These are phyloP conservation scores for Perodicticus potto DNA, from an alignment of 2,797 vertebrate species.

Conservation along the genomic window DNA sequence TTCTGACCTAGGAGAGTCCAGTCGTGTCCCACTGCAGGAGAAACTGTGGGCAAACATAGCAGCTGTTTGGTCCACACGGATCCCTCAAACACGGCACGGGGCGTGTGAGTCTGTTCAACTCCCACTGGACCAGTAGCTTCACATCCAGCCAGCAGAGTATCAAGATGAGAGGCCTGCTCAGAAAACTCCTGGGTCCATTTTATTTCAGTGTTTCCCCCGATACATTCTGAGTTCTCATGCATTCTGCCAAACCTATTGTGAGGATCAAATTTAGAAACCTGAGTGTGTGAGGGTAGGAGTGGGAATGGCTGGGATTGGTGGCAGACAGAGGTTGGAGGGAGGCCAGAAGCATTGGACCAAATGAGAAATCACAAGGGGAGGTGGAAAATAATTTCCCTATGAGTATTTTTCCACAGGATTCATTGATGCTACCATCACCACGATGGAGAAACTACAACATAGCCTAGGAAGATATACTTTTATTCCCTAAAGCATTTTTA, in stretches of 20 bases:
- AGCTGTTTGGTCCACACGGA: slow-evolving; percentile 36
- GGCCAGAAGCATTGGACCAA: background rate
- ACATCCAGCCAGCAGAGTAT: background rate
- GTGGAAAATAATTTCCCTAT: background rate
- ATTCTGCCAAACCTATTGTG: background rate
- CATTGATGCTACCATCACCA: background rate
- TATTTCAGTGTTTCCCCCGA: background rate
- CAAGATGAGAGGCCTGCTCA: background rate
- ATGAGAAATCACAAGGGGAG: background rate
- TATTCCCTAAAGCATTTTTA: background rate
- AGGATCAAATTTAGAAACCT: background rate
- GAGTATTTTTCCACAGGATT: background rate
- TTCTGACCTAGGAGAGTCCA: slow-evolving; percentile 2
- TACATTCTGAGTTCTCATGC: background rate
- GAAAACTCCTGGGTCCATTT: background rate
- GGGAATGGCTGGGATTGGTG: background rate
- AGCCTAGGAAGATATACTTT: background rate
- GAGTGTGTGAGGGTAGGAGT: rapidly evolving
- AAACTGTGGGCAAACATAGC: slow-evolving; percentile 49
- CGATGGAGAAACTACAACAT: background rate
- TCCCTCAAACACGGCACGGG: slow-evolving; percentile 50
- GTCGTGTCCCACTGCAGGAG: background rate
- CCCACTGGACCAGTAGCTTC: background rate
- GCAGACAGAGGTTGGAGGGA: background rate
- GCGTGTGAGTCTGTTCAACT: background rate